Conservation (phyloP, 2,888 invertebrate genomes). For the Drosophila phalerata region DNA sequence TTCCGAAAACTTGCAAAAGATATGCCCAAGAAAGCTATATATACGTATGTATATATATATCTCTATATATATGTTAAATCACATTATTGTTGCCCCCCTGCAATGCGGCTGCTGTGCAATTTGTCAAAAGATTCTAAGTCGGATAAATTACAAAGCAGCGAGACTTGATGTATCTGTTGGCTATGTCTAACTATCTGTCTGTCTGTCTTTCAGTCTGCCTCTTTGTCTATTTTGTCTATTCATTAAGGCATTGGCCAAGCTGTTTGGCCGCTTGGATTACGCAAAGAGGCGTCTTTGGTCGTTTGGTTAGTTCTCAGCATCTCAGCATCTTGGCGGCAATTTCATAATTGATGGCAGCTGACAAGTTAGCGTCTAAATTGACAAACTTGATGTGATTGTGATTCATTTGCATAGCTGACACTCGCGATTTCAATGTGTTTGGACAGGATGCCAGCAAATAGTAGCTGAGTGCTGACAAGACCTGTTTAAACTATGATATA, state of each 20-base stretch:
- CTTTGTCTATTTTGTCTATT: conserved; percentile 36
- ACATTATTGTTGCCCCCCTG: conserved; percentile 35
- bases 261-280: conserved; percentile 60
- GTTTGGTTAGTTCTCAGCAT: conserved; percentile 29
- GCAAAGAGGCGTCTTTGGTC: conserved; percentile 50
- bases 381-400: conserved; percentile 48
- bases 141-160: conserved; percentile 65
- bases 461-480: conserved; percentile 10
- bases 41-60: not conserved
- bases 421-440: conserved; percentile 8
- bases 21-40: conserved; percentile 43
- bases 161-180: conserved; percentile 56
- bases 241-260: conserved; percentile 57
- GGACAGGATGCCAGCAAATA: conserved; percentile 36
- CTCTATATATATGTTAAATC: conserved; percentile 7
- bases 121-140: conserved; percentile 73
- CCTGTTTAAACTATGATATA: conserved; percentile 21
- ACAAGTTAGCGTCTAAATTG: conserved; percentile 68
- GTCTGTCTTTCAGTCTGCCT: not conserved
- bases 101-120: conserved; percentile 57
- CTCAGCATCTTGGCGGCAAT: conserved; percentile 51
- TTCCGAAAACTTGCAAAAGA: conserved; percentile 64
- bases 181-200: conserved; percentile 15
- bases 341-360: conserved; percentile 79
- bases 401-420: conserved; percentile 49